A percentile compares a stretch with the other conserved stretches of the same genome.
phyloP scores from a whole-genome alignment of 2,113 vertebrate genomes.

The Petromus typicus region DNA sequence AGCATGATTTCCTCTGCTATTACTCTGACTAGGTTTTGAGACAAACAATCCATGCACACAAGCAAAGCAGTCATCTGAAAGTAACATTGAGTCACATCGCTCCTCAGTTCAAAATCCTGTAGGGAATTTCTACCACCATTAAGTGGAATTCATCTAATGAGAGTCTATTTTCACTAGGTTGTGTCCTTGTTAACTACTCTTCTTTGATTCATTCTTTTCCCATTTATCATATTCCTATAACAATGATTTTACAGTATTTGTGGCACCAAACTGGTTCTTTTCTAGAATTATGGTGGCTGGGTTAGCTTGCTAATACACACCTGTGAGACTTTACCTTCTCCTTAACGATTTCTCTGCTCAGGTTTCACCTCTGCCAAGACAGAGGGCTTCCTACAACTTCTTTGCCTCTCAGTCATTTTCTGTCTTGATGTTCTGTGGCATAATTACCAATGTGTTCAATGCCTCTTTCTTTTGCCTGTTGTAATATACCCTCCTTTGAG shows the following conservation, averaged over 20 bases:
- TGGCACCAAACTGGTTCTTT: neutral
- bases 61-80: neutral
- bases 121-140: slow-evolving; percentile 5
- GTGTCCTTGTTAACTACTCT: neutral
- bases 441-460: neutral
- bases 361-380: neutral
- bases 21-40: neutral
- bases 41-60: neutral
- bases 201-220: neutral
- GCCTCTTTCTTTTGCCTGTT: neutral
- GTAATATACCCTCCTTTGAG: neutral
- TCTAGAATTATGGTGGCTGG: neutral
- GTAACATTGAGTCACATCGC: neutral
- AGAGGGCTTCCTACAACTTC: neutral
- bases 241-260: neutral
- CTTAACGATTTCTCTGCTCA: neutral
- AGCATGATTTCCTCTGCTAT: neutral
- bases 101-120: neutral
- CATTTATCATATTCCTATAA: neutral
- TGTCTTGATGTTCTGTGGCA: neutral
- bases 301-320: neutral
- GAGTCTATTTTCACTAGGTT: neutral
- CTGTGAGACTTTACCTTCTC: neutral
- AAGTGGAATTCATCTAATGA: neutral
- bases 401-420: neutral